Evolutionary conservation across 2,797 vertebrate species (phyloP), one percentile per base, ranked within the genome.

Genomic region (Etheostoma perlongum): DNA sequence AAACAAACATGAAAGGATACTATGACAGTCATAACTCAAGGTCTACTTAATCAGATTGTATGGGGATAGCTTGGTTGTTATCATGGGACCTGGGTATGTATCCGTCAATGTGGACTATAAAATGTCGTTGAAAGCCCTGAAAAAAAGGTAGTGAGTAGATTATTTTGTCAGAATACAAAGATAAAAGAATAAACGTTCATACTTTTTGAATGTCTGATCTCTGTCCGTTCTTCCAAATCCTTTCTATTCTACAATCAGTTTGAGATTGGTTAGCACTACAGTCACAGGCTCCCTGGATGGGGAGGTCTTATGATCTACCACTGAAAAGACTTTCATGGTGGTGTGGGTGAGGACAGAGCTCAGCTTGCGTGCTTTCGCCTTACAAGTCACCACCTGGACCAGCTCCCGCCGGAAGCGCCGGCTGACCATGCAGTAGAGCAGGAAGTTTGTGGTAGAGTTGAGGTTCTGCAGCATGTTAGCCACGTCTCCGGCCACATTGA

Each of bases 391-490:
- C 21, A 90, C 62, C 14, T 48, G 69, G 12, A 90, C 12, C 53
- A 95, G 83, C 81, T 96, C 95, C 33, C 44, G 84, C 0, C 95
- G 87, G 81, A 96, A 96, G 42, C 92, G 67, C 2, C 71, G 87
- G 80, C 95, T 96, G 48, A 93, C 94, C 85, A 95, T 59, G 69
- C 95, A 96, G 90, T 96, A 96, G n/a, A 96, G 92, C 67, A 96
- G 82, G 85, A 95, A 95, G 89, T 96, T 96, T 74, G 95, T 95
- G 89, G 92, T 89, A 74, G 94, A 95, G 85, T 95, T 96, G n/a
- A 96, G 92, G 91, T 95, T 95, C 78, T 96, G 95, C 67, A 96
- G 88, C 95, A 96, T 96, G 85, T 95, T 96, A 70, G 94, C 93
- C 54, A 95, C 1, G 72, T 96, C 95, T 15, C 93, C 83, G 0